A percentile compares a stretch with the other conserved stretches of the same genome.
Conservation (phyloP, 2,797 vertebrate species). For the Taeniopygia guttata region DNA sequence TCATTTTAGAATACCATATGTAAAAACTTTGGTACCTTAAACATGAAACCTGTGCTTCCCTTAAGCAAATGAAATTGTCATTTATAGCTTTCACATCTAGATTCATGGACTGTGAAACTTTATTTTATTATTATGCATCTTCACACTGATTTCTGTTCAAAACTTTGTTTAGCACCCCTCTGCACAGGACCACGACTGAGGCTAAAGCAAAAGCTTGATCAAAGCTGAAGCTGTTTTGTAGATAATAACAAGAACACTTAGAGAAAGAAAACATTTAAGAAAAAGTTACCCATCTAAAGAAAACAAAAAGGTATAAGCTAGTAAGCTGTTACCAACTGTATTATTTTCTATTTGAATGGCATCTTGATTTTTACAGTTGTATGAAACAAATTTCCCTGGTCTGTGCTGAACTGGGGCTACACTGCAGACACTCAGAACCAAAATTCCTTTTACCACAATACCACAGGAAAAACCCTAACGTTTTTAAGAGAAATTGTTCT, state of each 20-base stretch:
- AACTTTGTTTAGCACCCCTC: neutral
- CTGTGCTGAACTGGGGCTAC: neutral
- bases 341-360: neutral
- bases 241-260: neutral
- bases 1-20: neutral
- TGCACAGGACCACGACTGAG: neutral
- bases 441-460: neutral
- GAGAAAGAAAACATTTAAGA: neutral
- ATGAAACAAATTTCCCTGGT: neutral
- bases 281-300: neutral
- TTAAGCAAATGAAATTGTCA: neutral
- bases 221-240: neutral
- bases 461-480: rapidly evolving
- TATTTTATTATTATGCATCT: neutral
- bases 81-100: neutral
- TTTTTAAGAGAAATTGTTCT: neutral
- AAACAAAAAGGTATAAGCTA: neutral
- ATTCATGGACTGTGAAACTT: neutral
- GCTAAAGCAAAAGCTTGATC: neutral
- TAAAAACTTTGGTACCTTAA: neutral
- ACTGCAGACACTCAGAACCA: neutral
- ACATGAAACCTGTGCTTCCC: neutral
- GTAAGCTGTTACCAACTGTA: neutral
- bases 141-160: neutral
- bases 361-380: neutral